phyloP scores from a whole-genome alignment of 37 sponge, comb jelly and placozoan genomes.

The Beroe forskalii region DNA sequence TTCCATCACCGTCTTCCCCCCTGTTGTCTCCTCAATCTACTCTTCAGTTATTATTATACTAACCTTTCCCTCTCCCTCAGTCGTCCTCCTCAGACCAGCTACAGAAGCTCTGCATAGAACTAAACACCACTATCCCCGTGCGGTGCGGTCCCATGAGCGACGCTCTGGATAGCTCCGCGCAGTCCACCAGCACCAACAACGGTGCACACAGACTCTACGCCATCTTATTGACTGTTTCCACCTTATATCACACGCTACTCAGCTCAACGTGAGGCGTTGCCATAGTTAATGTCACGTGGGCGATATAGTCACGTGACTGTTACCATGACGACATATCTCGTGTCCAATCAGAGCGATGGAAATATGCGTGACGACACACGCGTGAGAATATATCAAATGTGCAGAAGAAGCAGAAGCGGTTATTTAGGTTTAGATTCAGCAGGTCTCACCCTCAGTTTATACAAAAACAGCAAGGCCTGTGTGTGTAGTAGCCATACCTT shows the following conservation, averaged over 20 bases:
- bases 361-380: too few relatives aligned
- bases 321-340: not conserved
- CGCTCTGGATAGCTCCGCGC: not conserved
- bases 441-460: too few relatives aligned
- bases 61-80: not conserved
- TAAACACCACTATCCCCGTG: conserved; percentile 51
- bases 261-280: not conserved
- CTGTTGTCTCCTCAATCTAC: too few relatives aligned
- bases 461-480: too few relatives aligned
- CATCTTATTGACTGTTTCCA: conserved; percentile 8
- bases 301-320: not conserved
- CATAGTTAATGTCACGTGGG: not conserved
- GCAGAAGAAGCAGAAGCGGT: too few relatives aligned
- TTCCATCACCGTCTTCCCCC: too few relatives aligned
- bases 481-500: too few relatives aligned
- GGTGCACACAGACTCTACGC: not conserved
- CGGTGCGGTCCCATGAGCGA: conserved; percentile 39
- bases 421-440: too few relatives aligned
- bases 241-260: not conserved
- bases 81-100: not conserved
- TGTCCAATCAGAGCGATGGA: too few relatives aligned
- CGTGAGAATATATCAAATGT: too few relatives aligned
- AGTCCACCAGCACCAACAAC: not conserved
- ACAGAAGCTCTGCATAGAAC: conserved; percentile 32
- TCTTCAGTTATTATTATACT: too few relatives aligned